phyloP scores from a whole-genome alignment of 2,888 invertebrate species.

The Globia sparganii region DNA sequence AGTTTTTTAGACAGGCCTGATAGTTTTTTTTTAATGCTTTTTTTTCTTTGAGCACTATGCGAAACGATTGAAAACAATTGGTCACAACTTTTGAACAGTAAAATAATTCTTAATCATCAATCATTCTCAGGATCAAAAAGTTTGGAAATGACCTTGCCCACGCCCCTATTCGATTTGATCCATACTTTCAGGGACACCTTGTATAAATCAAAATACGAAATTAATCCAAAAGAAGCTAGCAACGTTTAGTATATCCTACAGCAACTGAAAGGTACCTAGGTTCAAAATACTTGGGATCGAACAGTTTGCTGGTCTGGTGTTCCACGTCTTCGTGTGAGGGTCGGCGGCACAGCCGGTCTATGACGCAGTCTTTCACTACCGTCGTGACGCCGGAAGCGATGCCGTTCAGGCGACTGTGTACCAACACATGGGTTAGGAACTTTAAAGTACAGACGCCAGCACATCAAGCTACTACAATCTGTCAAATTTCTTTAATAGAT shows the following conservation, averaged over 20 bases:
- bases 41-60: too few relatives aligned
- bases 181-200: too few relatives aligned
- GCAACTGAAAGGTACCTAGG: constrained; percentile 91
- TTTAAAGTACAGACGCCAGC: not conserved
- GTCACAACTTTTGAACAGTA: too few relatives aligned
- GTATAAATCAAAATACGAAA: constrained; percentile 62
- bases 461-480: too few relatives aligned
- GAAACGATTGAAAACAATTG: too few relatives aligned
- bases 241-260: constrained; percentile 76
- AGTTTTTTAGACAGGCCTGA: too few relatives aligned
- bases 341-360: constrained; percentile 90
- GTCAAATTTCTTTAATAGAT: too few relatives aligned
- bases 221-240: constrained; percentile 65
- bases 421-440: constrained; percentile 32
- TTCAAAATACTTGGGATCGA: constrained; percentile 92
- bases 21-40: too few relatives aligned
- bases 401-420: constrained; percentile 92
- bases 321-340: constrained; percentile 84
- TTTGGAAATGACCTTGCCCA: too few relatives aligned
- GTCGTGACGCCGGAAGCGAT: constrained; percentile 93
- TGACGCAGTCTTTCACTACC: constrained; percentile 92
- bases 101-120: too few relatives aligned
- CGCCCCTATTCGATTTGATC: too few relatives aligned
- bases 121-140: too few relatives aligned
- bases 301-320: constrained; percentile 86